phyloP scores from a whole-genome alignment of 2,113 vertebrate genomes.

The Sapayoa aenigma region DNA sequence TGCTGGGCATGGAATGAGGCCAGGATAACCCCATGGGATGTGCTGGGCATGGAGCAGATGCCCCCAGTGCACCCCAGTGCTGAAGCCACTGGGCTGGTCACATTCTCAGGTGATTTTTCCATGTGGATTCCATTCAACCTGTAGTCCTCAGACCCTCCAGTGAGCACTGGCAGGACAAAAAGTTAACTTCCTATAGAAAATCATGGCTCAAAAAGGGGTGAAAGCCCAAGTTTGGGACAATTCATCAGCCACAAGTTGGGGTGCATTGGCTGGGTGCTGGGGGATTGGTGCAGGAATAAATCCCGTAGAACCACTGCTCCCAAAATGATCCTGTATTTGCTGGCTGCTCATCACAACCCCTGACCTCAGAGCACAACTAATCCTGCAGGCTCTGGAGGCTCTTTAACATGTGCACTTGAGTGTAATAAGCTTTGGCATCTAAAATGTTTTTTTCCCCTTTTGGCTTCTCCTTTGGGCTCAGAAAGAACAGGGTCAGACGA shows the following conservation, averaged over 20 bases:
- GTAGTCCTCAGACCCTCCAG: not conserved
- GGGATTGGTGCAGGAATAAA: not conserved
- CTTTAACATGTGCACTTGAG: not conserved
- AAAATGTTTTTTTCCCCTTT: not conserved
- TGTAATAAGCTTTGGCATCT: not conserved
- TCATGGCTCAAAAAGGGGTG: not conserved
- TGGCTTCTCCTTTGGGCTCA: not conserved
- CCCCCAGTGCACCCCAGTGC: not conserved
- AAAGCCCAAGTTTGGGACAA: not conserved
- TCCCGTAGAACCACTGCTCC: accelerated
- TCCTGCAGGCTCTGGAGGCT: not conserved
- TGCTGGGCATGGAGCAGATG: not conserved
- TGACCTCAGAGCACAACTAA: slow-evolving; percentile 5
- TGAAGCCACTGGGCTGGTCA: not conserved
- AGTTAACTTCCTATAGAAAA: not conserved
- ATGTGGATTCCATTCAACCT: not conserved
- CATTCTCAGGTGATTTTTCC: not conserved
- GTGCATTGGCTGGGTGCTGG: accelerated
- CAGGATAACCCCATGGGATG: not conserved
- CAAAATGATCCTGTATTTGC: not conserved
- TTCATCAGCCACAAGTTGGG: not conserved
- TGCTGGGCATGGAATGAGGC: not conserved
- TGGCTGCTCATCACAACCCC: not conserved
- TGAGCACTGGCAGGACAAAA: not conserved
- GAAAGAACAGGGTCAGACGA: not conserved